Percentiles rank a stretch among this genome's conserved stretches.
These are phyloP conservation scores for Tinea pellionella DNA, from an alignment of 2,888 invertebrate genomes.

Conservation along the genomic window DNA sequence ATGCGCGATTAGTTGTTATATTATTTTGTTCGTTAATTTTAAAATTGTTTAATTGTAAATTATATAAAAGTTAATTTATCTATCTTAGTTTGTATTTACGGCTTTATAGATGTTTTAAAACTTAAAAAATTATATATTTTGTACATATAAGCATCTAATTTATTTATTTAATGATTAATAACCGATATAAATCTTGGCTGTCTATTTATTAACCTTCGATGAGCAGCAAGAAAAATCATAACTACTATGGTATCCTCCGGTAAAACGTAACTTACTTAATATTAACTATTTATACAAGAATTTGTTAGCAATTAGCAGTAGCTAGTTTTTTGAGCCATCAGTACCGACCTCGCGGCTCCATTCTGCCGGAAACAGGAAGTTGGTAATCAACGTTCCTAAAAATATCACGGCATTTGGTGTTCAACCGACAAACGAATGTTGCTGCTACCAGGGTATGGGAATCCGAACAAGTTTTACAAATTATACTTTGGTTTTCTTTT, in stretches of 20 bases:
- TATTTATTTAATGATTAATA: too few relatives aligned
- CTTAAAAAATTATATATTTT: too few relatives aligned
- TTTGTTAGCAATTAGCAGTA: not conserved
- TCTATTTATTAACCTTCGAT: too few relatives aligned
- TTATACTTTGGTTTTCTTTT: not conserved
- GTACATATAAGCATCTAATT: too few relatives aligned
- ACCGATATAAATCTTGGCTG: too few relatives aligned
- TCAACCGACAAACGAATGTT: slow-evolving; percentile 44
- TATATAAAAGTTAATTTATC: too few relatives aligned
- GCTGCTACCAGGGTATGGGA: not conserved
- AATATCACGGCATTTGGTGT: slow-evolving; percentile 67
- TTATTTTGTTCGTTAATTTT: too few relatives aligned
- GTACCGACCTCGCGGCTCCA: slow-evolving; percentile 26
- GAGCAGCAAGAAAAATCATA: too few relatives aligned
- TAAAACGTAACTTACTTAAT: not conserved
- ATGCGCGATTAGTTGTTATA: too few relatives aligned
- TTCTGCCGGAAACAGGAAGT: slow-evolving; percentile 64
- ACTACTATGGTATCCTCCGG: not conserved
- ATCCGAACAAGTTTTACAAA: not conserved
- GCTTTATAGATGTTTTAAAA: too few relatives aligned
- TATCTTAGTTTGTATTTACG: too few relatives aligned
- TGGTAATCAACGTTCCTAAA: slow-evolving; percentile 67
- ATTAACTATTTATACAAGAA: not conserved
- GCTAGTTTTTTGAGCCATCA: not conserved
- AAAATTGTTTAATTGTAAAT: too few relatives aligned